A percentile compares a stretch with the other conserved stretches of the same genome.
Conservation (phyloP, 2,113 vertebrate species). For the Microtus montanus region DNA sequence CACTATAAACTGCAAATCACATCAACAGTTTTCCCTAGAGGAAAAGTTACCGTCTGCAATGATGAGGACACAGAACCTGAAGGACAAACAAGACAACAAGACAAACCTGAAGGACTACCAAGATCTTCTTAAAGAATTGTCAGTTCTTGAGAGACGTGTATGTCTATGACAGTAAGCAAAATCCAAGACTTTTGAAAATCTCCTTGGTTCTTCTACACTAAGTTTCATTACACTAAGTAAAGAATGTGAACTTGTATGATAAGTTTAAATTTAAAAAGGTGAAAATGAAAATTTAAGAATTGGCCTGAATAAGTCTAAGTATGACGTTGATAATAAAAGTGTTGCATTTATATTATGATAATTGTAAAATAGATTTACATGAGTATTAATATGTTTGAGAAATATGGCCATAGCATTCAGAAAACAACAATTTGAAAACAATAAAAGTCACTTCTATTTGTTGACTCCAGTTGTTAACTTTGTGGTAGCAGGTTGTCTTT, state of each 20-base stretch:
- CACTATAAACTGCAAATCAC: too few relatives aligned
- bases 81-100: too few relatives aligned
- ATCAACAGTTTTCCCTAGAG: background rate
- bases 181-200: background rate
- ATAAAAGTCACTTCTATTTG: background rate
- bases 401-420: background rate
- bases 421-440: background rate
- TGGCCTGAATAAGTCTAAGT: background rate
- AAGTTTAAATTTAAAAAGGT: background rate
- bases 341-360: background rate
- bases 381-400: background rate
- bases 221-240: background rate
- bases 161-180: background rate
- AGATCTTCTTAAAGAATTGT: too few relatives aligned
- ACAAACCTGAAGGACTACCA: too few relatives aligned
- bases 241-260: background rate
- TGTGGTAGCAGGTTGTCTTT: background rate
- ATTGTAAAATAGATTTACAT: background rate
- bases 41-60: background rate
- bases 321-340: background rate
- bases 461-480: background rate
- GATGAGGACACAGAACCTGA: background rate
- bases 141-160: background rate
- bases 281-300: background rate
- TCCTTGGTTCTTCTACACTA: background rate